These are phyloP conservation scores for Lepidocolaptes lacrymiger DNA, from an alignment of 2,797 vertebrate genomes.

Conservation along the genomic window DNA sequence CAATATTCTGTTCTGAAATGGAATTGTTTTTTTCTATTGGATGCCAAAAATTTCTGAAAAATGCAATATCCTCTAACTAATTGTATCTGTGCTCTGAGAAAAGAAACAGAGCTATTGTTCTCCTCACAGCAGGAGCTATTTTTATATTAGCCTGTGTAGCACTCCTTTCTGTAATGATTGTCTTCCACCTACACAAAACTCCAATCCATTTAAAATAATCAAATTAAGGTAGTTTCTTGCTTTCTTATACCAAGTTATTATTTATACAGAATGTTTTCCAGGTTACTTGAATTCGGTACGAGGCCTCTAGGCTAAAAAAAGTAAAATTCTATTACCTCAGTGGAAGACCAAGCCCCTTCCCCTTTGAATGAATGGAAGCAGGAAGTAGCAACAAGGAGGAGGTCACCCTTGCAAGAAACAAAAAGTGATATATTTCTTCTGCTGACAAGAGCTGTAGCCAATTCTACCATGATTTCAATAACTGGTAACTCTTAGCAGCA, in stretches of 20 bases:
- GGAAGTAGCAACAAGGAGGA: neutral
- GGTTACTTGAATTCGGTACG: neutral
- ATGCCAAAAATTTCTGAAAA: slow-evolving; percentile 44
- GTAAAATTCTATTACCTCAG: neutral
- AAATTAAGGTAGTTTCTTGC: neutral
- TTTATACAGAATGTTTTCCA: neutral
- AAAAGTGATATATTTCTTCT: neutral
- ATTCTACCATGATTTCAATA: neutral
- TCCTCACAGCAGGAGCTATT: neutral
- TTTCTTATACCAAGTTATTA: neutral
- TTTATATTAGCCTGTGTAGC: neutral
- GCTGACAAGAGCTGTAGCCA: neutral
- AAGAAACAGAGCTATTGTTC: slow-evolving; percentile 57
- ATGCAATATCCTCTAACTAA: slow-evolving; percentile 47
- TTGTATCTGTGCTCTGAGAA: slow-evolving; percentile 29
- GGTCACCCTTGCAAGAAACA: neutral
- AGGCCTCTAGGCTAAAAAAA: neutral
- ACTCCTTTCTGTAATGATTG: neutral
- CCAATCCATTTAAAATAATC: slow-evolving; percentile 7
- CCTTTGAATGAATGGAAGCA: slow-evolving; percentile 4
- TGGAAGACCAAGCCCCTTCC: neutral
- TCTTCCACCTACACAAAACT: neutral
- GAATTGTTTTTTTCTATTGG: slow-evolving; percentile 16
- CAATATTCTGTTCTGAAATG: slow-evolving; percentile 41
- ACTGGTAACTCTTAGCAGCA: neutral